Percentiles rank a stretch among this genome's conserved stretches.
These are phyloP conservation scores for Athalia cordata DNA, from an alignment of 2,888 invertebrate genomes.

Conservation along the genomic window DNA sequence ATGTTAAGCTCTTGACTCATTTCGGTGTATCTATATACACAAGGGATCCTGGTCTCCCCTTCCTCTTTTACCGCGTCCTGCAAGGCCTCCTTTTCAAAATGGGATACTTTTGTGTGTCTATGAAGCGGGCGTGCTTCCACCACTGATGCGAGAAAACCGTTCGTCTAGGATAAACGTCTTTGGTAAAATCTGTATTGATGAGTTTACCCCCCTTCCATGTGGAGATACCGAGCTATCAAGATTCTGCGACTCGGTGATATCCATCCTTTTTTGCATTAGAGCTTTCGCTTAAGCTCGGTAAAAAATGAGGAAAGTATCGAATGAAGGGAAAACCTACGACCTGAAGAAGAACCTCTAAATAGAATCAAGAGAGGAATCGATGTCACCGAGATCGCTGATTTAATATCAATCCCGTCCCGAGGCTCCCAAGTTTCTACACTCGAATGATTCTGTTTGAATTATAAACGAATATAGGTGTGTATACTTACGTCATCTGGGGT, in stretches of 20 bases:
- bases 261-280: background rate
- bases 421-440: background rate
- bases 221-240: background rate
- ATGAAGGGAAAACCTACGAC: no score
- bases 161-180: conserved; percentile 20
- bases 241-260: conserved; percentile 15
- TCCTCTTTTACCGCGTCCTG: background rate
- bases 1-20: conserved; percentile 40
- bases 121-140: conserved; percentile 4
- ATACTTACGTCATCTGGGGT: background rate
- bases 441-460: conserved; percentile 5
- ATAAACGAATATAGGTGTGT: background rate
- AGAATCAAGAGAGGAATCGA: no score
- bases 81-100: conserved; percentile 25
- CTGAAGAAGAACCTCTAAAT: no score
- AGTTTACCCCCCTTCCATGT: background rate
- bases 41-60: conserved; percentile 31
- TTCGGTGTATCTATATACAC: conserved; percentile 40
- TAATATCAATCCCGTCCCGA: background rate
- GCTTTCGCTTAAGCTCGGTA: background rate
- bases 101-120: conserved; percentile 14
- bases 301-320: background rate
- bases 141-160: conserved; percentile 11
- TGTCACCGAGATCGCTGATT: no score
- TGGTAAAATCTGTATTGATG: conserved; percentile 4